Evolutionary conservation across 2,113 vertebrate genomes (phyloP).

Genomic region (Salvelinus fontinalis): DNA sequence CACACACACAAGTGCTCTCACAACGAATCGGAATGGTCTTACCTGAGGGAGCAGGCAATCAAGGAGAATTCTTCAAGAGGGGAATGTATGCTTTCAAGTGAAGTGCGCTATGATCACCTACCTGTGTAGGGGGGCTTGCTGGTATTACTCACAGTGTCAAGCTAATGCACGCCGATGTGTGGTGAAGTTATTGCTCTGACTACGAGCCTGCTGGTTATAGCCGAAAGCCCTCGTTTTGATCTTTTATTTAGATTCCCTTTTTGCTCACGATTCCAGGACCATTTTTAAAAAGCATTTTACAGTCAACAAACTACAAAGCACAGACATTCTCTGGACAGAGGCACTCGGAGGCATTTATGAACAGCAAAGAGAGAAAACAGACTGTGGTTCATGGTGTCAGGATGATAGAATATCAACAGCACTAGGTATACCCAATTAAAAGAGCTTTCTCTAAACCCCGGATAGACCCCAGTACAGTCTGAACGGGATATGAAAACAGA

Average conservation of each 20-base stretch:
- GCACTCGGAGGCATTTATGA: background rate
- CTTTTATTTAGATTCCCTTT: slow-evolving; percentile 76
- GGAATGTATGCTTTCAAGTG: background rate
- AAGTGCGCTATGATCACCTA: background rate
- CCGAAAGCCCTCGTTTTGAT: slow-evolving; percentile 61
- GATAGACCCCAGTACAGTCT: no score
- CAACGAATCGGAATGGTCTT: no score
- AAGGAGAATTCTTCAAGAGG: no score
- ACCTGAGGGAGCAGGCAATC: no score
- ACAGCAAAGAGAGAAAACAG: background rate
- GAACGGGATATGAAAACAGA: no score
- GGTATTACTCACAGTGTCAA: slow-evolving; percentile 35
- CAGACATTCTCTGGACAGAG: background rate
- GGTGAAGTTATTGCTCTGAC: slow-evolving; percentile 70
- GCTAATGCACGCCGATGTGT: slow-evolving; percentile 59
- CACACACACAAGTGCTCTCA: no score
- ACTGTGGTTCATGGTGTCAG: slow-evolving; percentile 13
- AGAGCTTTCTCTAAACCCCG: no score
- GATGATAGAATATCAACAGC: slow-evolving; percentile 7
- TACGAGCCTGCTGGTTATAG: slow-evolving; percentile 64
- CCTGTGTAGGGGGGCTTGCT: background rate
- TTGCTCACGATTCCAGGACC: slow-evolving; percentile 72
- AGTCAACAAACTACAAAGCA: slow-evolving; percentile 56
- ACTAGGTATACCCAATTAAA: no score
- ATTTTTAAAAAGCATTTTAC: slow-evolving; percentile 63